Conservation (phyloP, 2,113 vertebrate genomes). For the Azemiops feae region DNA sequence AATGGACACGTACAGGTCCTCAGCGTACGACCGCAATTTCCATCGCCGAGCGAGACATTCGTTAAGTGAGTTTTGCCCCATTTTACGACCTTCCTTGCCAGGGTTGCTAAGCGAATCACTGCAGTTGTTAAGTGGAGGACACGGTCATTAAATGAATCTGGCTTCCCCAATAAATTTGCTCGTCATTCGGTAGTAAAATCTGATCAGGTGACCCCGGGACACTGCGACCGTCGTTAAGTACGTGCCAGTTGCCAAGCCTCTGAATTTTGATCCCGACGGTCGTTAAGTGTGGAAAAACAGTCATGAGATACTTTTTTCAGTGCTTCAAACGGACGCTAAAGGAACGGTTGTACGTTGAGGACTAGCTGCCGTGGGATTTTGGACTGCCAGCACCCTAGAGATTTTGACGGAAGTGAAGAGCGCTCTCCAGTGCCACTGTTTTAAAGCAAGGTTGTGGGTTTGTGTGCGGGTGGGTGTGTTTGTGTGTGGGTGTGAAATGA, state of each 20-base stretch:
- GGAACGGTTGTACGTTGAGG: background rate
- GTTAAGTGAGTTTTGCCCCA: background rate
- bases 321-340: background rate
- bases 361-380: background rate
- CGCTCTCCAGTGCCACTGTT: background rate
- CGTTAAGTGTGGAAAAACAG: background rate
- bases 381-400: background rate
- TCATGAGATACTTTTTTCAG: background rate
- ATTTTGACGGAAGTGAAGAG: background rate
- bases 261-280: background rate
- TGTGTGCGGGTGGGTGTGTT: no score
- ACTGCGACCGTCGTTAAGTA: background rate
- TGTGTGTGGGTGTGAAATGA: no score
- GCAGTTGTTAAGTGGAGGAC: background rate
- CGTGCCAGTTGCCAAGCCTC: background rate
- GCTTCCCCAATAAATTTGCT: background rate
- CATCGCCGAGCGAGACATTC: background rate
- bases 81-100: background rate
- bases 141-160: background rate
- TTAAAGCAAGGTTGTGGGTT: background rate
- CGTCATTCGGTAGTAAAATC: background rate
- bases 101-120: background rate
- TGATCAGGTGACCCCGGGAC: background rate
- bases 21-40: no score
- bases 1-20: no score